Percentiles rank a stretch among this genome's conserved stretches.
These are phyloP conservation scores for Lepus europaeus DNA, from an alignment of 2,113 vertebrate genomes.

Conservation along the genomic window DNA sequence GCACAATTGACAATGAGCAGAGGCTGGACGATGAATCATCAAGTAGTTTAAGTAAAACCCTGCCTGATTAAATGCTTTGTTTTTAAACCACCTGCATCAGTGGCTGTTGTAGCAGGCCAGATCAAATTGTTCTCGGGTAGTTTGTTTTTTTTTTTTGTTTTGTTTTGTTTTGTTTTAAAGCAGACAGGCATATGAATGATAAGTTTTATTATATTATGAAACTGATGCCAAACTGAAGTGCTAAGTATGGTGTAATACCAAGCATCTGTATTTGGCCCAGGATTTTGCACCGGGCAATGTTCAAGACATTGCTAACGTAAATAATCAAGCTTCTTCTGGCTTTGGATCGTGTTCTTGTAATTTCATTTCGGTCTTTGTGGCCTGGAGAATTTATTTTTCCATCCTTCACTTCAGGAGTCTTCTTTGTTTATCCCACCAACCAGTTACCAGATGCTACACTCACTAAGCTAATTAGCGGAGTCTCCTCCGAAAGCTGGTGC, in stretches of 20 bases:
- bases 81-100: slow-evolving; percentile 87
- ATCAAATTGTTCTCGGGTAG: slow-evolving; percentile 85
- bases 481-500: slow-evolving; percentile 74
- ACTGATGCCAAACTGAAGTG: slow-evolving; percentile 83
- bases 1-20: slow-evolving; percentile 84
- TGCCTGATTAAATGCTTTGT: slow-evolving; percentile 88
- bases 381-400: slow-evolving; percentile 80
- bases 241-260: slow-evolving; percentile 77
- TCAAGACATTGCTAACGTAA: slow-evolving; percentile 71
- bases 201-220: slow-evolving; percentile 87
- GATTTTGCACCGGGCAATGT: slow-evolving; percentile 75
- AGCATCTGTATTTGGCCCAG: slow-evolving; percentile 76
- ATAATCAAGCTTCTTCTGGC: slow-evolving; percentile 57
- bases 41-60: slow-evolving; percentile 88
- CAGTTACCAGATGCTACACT: slow-evolving; percentile 79
- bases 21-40: slow-evolving; percentile 86
- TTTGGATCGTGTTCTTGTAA: slow-evolving; percentile 66
- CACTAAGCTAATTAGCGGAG: slow-evolving; percentile 75
- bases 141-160: not conserved
- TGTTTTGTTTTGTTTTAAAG: slow-evolving; percentile 16
- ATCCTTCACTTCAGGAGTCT: slow-evolving; percentile 69
- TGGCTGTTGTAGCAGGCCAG: slow-evolving; percentile 84
- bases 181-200: slow-evolving; percentile 85
- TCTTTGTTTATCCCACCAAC: slow-evolving; percentile 77
- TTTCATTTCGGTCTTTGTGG: slow-evolving; percentile 75